These are phyloP conservation scores for Seira sanloemensis DNA, from an alignment of 2,888 invertebrate species.

Conservation along the genomic window DNA sequence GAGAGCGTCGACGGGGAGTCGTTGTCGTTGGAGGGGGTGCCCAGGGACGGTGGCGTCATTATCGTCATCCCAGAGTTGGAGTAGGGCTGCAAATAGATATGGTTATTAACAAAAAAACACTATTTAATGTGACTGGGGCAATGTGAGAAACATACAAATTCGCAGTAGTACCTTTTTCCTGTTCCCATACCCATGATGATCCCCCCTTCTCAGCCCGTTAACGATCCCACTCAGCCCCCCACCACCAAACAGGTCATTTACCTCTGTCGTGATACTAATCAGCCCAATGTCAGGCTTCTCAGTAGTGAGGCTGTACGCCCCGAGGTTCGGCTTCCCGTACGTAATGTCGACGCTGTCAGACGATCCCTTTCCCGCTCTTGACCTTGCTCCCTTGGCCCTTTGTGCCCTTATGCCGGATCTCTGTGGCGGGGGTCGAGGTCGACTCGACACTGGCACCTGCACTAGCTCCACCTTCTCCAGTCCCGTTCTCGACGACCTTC, in stretches of 20 bases:
- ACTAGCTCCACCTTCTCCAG: background rate
- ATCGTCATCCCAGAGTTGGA: background rate
- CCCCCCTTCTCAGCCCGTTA: slow-evolving; percentile 17
- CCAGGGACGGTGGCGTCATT: slow-evolving; percentile 32
- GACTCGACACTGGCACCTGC: background rate
- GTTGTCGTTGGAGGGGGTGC: background rate
- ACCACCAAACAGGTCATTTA: background rate
- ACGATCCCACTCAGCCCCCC: no score
- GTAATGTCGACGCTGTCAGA: slow-evolving; percentile 63
- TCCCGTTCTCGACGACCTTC: slow-evolving; percentile 61
- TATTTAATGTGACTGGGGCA: no score
- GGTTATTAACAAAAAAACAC: no score
- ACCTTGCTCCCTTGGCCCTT: slow-evolving; percentile 28
- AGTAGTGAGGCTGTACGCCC: slow-evolving; percentile 56
- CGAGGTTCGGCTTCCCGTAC: slow-evolving; percentile 58
- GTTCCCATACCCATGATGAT: no score
- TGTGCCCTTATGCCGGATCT: slow-evolving; percentile 53
- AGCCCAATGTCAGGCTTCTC: slow-evolving; percentile 48
- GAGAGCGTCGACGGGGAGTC: background rate
- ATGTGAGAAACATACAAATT: no score
- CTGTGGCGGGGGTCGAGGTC: slow-evolving; percentile 6
- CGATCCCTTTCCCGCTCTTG: slow-evolving; percentile 33
- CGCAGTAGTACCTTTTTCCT: no score
- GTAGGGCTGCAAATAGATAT: background rate
- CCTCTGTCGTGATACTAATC: slow-evolving; percentile 65